phyloP scores from a whole-genome alignment of 1,140 invertebrate species.

The Cephus cinctus region DNA sequence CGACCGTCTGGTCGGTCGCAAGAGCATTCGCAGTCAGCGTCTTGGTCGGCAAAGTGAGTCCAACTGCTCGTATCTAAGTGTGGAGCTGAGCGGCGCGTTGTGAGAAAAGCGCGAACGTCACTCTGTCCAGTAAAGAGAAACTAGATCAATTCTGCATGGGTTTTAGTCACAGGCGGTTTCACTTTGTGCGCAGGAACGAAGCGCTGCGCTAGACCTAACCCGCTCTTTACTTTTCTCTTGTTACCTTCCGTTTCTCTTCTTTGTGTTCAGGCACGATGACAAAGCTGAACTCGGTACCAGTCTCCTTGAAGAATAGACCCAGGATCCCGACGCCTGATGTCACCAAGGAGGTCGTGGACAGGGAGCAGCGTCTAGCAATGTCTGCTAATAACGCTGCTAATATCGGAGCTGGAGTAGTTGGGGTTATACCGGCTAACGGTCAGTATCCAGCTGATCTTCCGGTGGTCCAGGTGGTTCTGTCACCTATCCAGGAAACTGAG shows the following conservation, averaged over 20 bases:
- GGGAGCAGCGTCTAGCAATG: constrained; percentile 64
- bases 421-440: constrained; percentile 59
- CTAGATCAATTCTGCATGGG: too few relatives aligned
- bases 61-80: too few relatives aligned
- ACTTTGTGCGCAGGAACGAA: too few relatives aligned
- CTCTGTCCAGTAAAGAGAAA: too few relatives aligned
- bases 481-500: constrained; percentile 70
- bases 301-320: constrained; percentile 71
- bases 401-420: constrained; percentile 61
- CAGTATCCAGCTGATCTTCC: constrained; percentile 66
- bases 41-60: constrained; percentile 67
- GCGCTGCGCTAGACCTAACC: constrained; percentile 23
- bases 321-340: constrained; percentile 85
- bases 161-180: too few relatives aligned
- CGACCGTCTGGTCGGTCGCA: constrained; percentile 76
- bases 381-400: constrained; percentile 55
- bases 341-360: constrained; percentile 71
- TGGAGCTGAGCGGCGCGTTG: too few relatives aligned
- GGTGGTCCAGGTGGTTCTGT: constrained; percentile 73
- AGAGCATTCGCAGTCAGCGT: constrained; percentile 68
- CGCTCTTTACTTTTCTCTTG: constrained; percentile 17
- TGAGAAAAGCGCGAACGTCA: too few relatives aligned
- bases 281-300: constrained; percentile 67
- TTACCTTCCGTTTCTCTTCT: constrained; percentile 4
- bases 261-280: constrained; percentile 56